Evolutionary conservation across 2,888 invertebrate species (phyloP), one percentile per base, ranked within the genome.

Genomic region (Drosophila nr. perissopoda): DNA sequence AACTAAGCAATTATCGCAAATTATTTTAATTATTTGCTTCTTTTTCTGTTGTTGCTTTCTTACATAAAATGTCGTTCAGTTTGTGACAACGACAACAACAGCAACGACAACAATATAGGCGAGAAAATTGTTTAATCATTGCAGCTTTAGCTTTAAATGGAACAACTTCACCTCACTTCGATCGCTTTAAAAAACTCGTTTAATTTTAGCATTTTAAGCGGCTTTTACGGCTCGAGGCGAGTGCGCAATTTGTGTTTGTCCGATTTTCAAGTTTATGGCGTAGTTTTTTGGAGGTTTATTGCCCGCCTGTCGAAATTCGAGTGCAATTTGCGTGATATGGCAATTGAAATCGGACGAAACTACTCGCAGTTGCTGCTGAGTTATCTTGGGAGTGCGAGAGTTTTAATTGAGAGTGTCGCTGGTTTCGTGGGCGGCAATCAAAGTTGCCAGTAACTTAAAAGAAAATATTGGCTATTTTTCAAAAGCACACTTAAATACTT

Each of bases 71-170:
- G 83, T 72, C 71, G 40, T 59, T 61, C 48, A 42, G 61, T 48
- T 60, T 70, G 64, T 33, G 40, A 61, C 31, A 29, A 48, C 51
- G 48, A 16, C 69, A 42, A 40, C 61, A 42, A 61, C 36, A 21
- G 38, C 38, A 68, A 21, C 52, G 54, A 51, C 13, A 31, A 45
- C 38, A 68, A 21, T 49, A 56, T 42, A 7, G 31, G 60, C 64
- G 64, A 64, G 67, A 76, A 89, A 89, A 88, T 82, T 83, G 83
- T 88, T 90, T 83, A 90, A 89, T 90, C 82, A 87, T 89, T 73
- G 82, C 57, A 78, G 78, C 87, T 86, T 90, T 83, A 88, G 33
- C 56, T 91, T 90, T 73, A 71, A 74, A 70, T 86, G 77, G 67
- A 65, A 25, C 66, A 67, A 65, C 62, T 63, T 64, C 52, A 52